Evolutionary conservation across 2,113 vertebrate species (phyloP).

Genomic region (Oncorhynchus kisutch): DNA sequence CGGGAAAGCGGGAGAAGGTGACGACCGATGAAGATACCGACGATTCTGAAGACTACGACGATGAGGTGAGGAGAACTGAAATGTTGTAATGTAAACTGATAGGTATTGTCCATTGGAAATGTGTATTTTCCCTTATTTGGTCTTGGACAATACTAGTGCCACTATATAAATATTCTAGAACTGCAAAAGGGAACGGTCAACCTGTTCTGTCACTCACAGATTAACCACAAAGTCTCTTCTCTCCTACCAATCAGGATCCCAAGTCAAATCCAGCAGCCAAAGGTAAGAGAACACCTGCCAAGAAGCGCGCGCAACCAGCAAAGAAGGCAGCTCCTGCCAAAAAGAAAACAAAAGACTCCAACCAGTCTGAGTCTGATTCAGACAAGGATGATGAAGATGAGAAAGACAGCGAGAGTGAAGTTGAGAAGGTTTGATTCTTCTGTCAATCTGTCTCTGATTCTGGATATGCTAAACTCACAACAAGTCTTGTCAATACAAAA

Average conservation of each 20-base stretch:
- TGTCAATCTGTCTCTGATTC: not conserved
- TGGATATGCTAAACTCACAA: too few species aligned
- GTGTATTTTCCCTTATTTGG: not conserved
- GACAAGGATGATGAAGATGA: constrained; percentile 30
- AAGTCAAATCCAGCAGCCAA: not conserved
- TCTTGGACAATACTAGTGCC: not conserved
- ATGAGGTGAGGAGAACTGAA: constrained; percentile 65
- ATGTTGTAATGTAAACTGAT: not conserved
- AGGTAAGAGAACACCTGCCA: constrained; percentile 1
- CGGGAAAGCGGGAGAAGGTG: constrained; percentile 34
- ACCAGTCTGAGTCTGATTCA: constrained; percentile 32
- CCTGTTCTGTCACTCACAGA: not conserved
- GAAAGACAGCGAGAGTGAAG: constrained; percentile 20
- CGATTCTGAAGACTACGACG: constrained; percentile 50
- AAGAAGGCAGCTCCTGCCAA: not conserved
- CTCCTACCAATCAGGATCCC: not conserved
- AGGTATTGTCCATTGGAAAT: not conserved
- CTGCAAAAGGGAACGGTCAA: not conserved
- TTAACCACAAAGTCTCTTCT: not conserved
- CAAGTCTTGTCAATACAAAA: too few species aligned
- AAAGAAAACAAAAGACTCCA: constrained; percentile 29
- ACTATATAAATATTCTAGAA: not conserved
- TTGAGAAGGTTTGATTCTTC: constrained; percentile 44
- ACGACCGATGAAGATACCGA: constrained; percentile 60
- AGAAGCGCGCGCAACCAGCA: not conserved